Conservation (phyloP, 2,797 vertebrate species). For the Sparidentex hasta region DNA sequence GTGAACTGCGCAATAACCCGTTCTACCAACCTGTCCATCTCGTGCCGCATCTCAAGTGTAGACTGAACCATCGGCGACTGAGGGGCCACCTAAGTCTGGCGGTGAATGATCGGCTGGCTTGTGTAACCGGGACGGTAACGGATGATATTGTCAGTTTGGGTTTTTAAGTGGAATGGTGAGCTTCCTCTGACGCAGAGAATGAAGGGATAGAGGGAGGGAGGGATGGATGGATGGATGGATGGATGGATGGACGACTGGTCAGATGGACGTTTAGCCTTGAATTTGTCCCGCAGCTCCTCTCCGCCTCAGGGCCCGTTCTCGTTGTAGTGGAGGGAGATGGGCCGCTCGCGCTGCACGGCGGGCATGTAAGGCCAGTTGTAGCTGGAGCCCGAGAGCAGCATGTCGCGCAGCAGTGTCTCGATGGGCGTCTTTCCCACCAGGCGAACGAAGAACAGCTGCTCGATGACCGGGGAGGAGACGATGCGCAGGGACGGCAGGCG, state of each 20-base stretch:
- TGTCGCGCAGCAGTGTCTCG: constrained; percentile 92
- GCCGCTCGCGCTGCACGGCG: constrained; percentile 86
- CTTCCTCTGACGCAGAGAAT: constrained; percentile 49
- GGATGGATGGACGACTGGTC: constrained; percentile 32
- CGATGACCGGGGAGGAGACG: constrained; percentile 91
- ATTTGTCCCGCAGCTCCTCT: constrained; percentile 9
- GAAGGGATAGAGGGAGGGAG: constrained; percentile 27
- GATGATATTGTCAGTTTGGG: constrained; percentile 29
- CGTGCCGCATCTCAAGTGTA: constrained; percentile 52
- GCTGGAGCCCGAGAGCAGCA: constrained; percentile 91
- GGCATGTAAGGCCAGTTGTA: constrained; percentile 92
- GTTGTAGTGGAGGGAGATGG: constrained; percentile 88
- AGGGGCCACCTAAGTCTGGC: constrained; percentile 34
- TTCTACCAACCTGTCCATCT: constrained; percentile 67
- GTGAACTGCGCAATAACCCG: constrained; percentile 72
- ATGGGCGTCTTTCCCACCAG: constrained; percentile 93
- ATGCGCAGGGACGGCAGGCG: constrained; percentile 91
- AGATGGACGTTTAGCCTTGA: constrained; percentile 39
- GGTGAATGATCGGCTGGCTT: constrained; percentile 44
- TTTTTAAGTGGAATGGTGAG: constrained; percentile 64
- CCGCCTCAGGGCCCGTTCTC: constrained; percentile 86
- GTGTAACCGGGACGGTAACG: constrained; percentile 29
- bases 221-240: not conserved
- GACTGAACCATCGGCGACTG: constrained; percentile 13
- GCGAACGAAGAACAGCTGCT: constrained; percentile 93